Conservation (phyloP, 2,113 vertebrate genomes). For the Pelvicachromis taeniatus region DNA sequence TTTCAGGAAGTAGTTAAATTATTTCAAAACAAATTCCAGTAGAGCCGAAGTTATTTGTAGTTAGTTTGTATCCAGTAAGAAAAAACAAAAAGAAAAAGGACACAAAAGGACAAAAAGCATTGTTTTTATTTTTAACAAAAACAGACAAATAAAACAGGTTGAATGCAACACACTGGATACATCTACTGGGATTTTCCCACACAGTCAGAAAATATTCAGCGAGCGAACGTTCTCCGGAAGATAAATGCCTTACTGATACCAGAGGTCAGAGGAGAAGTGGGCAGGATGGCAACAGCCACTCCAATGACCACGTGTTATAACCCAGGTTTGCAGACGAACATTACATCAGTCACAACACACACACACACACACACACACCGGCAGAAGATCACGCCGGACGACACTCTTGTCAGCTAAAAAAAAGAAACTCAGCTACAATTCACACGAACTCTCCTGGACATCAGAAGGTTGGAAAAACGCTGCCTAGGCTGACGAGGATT, state of each 20-base stretch:
- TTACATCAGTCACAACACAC: background rate
- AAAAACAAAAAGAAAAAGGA: background rate
- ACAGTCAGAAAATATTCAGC: background rate
- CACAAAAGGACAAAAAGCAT: background rate
- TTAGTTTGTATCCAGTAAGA: background rate
- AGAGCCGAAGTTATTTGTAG: background rate
- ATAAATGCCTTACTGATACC: background rate
- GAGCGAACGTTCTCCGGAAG: background rate
- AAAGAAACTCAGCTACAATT: background rate
- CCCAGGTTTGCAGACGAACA: background rate
- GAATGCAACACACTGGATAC: background rate
- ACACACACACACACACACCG: rapidly evolving
- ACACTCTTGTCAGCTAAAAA: background rate
- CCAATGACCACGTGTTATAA: background rate
- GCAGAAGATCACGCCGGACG: background rate
- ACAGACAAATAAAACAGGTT: background rate
- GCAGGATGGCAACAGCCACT: background rate
- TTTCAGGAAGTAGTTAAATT: background rate
- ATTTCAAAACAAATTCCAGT: background rate
- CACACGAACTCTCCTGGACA: background rate
- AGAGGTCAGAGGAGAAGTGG: background rate
- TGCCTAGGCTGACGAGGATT: background rate
- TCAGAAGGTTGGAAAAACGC: background rate
- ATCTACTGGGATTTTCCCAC: background rate
- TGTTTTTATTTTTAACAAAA: background rate